Evolutionary conservation across 1,140 invertebrate genomes (phyloP).

Genomic region (Proctacanthus coquilletti): DNA sequence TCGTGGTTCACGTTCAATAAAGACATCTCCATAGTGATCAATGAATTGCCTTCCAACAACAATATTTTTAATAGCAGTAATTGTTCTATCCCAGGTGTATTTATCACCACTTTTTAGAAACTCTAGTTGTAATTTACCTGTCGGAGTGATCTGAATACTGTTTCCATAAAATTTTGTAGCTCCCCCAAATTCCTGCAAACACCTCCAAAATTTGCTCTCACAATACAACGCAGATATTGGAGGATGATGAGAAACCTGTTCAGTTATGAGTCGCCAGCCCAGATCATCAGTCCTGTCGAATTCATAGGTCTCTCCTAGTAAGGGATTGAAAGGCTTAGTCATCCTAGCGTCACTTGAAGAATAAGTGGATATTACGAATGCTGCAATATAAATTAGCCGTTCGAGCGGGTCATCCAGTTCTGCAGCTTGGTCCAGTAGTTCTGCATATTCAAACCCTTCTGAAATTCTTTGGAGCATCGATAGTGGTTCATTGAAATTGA

Average conservation of each 20-base stretch:
- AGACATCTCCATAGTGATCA: slow-evolving; percentile 98
- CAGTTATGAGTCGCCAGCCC: slow-evolving; percentile 88
- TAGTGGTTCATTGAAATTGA: slow-evolving; percentile 98
- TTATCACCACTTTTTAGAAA: slow-evolving; percentile 64
- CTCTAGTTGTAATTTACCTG: slow-evolving; percentile 70
- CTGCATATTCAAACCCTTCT: slow-evolving; percentile 96
- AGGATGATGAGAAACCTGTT: slow-evolving; percentile 98
- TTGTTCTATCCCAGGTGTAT: slow-evolving; percentile 97
- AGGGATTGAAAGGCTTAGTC: slow-evolving; percentile 59
- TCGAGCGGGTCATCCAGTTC: slow-evolving; percentile 68
- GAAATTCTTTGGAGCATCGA: slow-evolving; percentile 91
- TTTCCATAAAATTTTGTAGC: slow-evolving; percentile 96
- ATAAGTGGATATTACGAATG: slow-evolving; percentile 92
- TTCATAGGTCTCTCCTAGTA: slow-evolving; percentile 91
- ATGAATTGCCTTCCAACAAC: slow-evolving; percentile 99
- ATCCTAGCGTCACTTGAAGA: slow-evolving; percentile 70
- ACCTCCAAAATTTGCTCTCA: slow-evolving; percentile 80
- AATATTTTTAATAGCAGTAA: slow-evolving; percentile 98
- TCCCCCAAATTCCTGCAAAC: slow-evolving; percentile 98
- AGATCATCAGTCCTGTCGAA: slow-evolving; percentile 90
- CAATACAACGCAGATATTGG: slow-evolving; percentile 90
- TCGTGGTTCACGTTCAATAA: slow-evolving; percentile 64
- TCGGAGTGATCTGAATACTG: slow-evolving; percentile 85
- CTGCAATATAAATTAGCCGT: slow-evolving; percentile 87
- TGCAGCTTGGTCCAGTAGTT: slow-evolving; percentile 69